Percentiles rank a stretch among this genome's conserved stretches.
Conservation (phyloP, 1,140 invertebrate genomes). For the Triops longicaudatus region DNA sequence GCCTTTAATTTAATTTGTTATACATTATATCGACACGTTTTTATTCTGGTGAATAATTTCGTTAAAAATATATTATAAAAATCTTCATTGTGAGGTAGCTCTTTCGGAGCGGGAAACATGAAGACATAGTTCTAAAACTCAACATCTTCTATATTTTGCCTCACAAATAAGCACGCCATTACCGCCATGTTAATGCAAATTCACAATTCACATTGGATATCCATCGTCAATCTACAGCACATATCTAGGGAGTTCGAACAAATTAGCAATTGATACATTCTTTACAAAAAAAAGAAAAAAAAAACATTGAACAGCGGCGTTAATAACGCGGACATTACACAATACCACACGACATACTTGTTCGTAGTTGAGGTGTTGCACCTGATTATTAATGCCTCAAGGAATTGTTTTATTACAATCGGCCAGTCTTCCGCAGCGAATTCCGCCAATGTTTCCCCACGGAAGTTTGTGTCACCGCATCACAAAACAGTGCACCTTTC, state of each 20-base stretch:
- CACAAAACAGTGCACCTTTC: constrained; percentile 6
- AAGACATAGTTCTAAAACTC: not conserved
- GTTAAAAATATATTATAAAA: no score
- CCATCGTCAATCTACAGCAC: not conserved
- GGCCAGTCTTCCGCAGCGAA: not conserved
- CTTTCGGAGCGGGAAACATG: no score
- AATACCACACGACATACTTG: not conserved
- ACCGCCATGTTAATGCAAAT: not conserved
- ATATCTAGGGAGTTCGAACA: not conserved
- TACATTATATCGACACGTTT: no score
- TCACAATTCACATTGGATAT: not conserved
- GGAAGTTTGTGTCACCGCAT: not conserved
- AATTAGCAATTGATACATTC: not conserved
- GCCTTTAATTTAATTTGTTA: not conserved
- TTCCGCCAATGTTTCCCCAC: not conserved
- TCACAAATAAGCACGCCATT: not conserved
- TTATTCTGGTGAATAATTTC: no score
- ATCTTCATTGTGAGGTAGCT: no score
- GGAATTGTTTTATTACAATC: not conserved
- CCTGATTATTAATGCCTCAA: constrained; percentile 12
- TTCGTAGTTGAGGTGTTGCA: constrained; percentile 11
- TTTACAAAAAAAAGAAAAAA: not conserved
- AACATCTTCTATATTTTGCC: not conserved
- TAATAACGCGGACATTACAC: not conserved
- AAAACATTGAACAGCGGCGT: not conserved